Base-by-base conservation (phyloP, 2,113 vertebrate species). In the Platysternon megacephalum region DNA sequence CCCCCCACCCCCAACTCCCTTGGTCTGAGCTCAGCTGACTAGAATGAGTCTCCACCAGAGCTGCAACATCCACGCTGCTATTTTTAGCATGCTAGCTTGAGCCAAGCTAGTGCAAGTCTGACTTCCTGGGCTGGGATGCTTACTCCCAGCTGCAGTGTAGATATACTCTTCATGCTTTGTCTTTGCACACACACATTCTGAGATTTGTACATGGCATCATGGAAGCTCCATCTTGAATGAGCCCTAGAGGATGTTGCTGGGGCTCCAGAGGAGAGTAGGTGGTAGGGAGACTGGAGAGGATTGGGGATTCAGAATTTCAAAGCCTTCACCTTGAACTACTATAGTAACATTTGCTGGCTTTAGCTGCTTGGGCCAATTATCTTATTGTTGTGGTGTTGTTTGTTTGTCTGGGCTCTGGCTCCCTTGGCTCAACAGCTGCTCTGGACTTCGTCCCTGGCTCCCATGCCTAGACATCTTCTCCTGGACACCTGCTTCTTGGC, bases 311-410 rank as follows among this genome's bases (percentile, higher is more conserved):
- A 82, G 5, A 53, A 74, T 93, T 96, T 88, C 53, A 85, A 93
- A 91, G 56, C 53, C 91, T 95, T 96, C 87, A 87, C 39, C 46
- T 82, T 93, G 82, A 76, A 72, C 53, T 91, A 8, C 86, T 76
- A 82, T 93, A 76, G 76, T 72, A 93, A 80, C 51, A n/a, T 78
- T 16, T 83, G 89, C 89, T 81, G 46, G 58, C 49, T 86, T 96
- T 93, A 86, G 83, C 10, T 56, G 8, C 83, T 93, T 86, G 85
- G 29, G 87, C 53, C 58, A 22, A n/a, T 21, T 21, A 68, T 39
- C 8, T 65, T 65, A 65, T 65, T 35, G 16, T 32, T 3, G 35
- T 32, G 8, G 9, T 56, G 24, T 53, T 53, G 22, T 55, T 55
- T 26, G 52, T 72, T 72, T 17, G 61, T 35, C 35, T 68, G 61